These are phyloP conservation scores for Harpegnathos saltator DNA, from an alignment of 1,140 invertebrate genomes.

Conservation along the genomic window DNA sequence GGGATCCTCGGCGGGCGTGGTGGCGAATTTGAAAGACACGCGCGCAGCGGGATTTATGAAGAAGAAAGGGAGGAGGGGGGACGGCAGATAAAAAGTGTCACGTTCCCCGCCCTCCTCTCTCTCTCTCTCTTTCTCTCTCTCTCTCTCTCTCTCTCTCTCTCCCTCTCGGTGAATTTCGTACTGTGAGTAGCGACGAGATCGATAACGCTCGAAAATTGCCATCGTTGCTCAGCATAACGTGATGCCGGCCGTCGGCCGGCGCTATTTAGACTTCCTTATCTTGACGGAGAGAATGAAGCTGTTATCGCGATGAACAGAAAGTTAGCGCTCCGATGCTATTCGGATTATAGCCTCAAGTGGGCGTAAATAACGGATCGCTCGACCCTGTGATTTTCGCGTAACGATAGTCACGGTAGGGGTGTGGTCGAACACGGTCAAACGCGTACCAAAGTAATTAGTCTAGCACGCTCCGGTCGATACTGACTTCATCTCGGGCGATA, in stretches of 20 bases:
- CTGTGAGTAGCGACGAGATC: not conserved
- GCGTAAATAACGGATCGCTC: slow-evolving; percentile 32
- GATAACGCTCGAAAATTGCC: not conserved
- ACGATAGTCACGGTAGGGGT: slow-evolving; percentile 54
- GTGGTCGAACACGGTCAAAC: slow-evolving; percentile 56
- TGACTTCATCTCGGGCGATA: slow-evolving; percentile 48
- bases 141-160: no score
- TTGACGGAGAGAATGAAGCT: slow-evolving; percentile 17
- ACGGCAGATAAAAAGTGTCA: no score
- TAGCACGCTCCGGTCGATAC: slow-evolving; percentile 46
- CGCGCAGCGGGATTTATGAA: no score
- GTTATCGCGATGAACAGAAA: slow-evolving; percentile 36
- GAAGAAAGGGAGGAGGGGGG: no score
- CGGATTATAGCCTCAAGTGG: not conserved
- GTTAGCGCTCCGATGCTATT: not conserved
- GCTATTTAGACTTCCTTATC: slow-evolving; percentile 30
- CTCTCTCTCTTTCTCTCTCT: no score
- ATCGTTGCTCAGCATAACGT: not conserved
- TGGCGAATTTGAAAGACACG: no score
- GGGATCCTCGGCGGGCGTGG: no score
- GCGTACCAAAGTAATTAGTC: slow-evolving; percentile 65
- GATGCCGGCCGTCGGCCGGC: not conserved
- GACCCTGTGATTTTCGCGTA: slow-evolving; percentile 30
- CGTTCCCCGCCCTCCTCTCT: no score
- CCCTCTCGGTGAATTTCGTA: no score